Conservation (phyloP, 2,888 invertebrate genomes). For the Thymelicus lineola region DNA sequence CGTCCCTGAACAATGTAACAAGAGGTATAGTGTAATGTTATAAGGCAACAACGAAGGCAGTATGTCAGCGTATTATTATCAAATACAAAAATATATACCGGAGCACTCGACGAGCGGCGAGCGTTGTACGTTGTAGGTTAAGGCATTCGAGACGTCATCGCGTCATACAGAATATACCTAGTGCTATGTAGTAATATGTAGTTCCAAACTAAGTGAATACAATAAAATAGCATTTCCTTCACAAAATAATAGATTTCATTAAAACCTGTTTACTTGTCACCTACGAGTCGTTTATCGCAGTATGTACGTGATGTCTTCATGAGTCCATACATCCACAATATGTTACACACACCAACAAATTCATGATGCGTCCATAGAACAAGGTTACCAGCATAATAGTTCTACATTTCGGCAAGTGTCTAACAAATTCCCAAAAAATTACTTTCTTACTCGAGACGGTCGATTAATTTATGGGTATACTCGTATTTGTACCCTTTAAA, state of each 20-base stretch:
- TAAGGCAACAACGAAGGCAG: slow-evolving; percentile 74
- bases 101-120: not conserved
- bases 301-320: too few relatives aligned
- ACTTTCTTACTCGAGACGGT: too few relatives aligned
- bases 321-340: not conserved
- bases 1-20: slow-evolving; percentile 45
- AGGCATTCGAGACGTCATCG: slow-evolving; percentile 20
- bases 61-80: slow-evolving; percentile 47
- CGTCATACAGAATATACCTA: slow-evolving; percentile 4
- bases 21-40: slow-evolving; percentile 50
- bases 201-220: slow-evolving; percentile 15
- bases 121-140: slow-evolving; percentile 25
- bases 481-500: too few relatives aligned
- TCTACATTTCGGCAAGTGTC: too few relatives aligned
- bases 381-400: not conserved
- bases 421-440: too few relatives aligned
- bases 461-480: too few relatives aligned
- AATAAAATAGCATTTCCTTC: slow-evolving; percentile 1
- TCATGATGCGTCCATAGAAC: not conserved
- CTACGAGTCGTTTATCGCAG: not conserved
- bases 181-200: too few relatives aligned
- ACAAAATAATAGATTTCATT: slow-evolving; percentile 8
- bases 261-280: slow-evolving; percentile 2
- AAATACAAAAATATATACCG: slow-evolving; percentile 50
- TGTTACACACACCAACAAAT: not conserved